phyloP scores from a whole-genome alignment of 1,140 invertebrate genomes.

The Zaprionus nigranus region DNA sequence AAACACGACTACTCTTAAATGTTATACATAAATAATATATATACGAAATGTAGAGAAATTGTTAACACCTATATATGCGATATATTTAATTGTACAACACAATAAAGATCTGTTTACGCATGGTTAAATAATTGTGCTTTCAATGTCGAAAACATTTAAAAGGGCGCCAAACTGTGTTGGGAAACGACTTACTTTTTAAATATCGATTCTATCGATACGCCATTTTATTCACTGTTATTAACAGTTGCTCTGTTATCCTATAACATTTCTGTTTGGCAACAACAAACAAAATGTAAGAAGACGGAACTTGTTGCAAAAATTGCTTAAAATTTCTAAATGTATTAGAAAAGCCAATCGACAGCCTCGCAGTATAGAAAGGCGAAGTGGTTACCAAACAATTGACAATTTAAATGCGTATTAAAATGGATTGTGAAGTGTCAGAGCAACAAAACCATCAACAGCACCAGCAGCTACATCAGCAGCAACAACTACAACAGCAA shows the following conservation, averaged over 20 bases:
- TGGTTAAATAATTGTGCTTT: constrained; percentile 29
- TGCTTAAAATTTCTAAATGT: constrained; percentile 41
- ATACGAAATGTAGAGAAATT: constrained; percentile 61
- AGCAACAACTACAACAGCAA: constrained; percentile 35
- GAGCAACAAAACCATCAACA: constrained; percentile 62
- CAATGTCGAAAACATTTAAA: background rate
- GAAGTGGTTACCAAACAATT: constrained; percentile 35
- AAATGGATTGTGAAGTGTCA: constrained; percentile 72
- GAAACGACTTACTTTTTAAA: background rate
- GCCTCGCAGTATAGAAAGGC: constrained; percentile 1
- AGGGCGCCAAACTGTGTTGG: constrained; percentile 6
- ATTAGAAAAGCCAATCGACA: constrained; percentile 36
- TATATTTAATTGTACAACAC: constrained; percentile 71
- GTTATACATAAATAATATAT: constrained; percentile 34
- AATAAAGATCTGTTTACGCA: constrained; percentile 75
- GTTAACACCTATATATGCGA: constrained; percentile 60
- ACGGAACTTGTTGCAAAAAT: constrained; percentile 75
- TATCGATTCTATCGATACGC: constrained; percentile 16
- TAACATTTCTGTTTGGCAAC: constrained; percentile 46
- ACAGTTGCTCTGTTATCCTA: constrained; percentile 25
- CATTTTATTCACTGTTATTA: constrained; percentile 15
- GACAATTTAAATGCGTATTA: constrained; percentile 71
- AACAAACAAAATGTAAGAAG: constrained; percentile 77
- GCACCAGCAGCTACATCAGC: constrained; percentile 52
- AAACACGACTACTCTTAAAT: constrained; percentile 40